Evolutionary conservation across 2,113 vertebrate species (phyloP).

Genomic region (Cacatua alba): DNA sequence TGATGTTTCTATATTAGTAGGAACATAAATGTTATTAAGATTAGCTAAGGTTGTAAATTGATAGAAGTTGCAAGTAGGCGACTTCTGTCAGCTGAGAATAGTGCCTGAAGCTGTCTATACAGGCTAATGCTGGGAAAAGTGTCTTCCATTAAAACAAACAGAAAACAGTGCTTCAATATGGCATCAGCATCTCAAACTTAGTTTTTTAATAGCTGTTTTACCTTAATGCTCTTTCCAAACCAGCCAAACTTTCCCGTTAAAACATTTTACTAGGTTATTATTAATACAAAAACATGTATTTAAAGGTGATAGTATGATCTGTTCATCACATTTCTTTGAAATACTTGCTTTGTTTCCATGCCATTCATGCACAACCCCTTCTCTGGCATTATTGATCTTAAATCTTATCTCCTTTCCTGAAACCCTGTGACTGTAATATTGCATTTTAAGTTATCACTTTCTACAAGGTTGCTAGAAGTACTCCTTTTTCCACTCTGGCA

Average conservation of each 20-base stretch:
- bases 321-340: neutral
- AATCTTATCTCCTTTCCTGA: neutral
- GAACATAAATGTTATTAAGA: slow-evolving; percentile 1
- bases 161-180: neutral
- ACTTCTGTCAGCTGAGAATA: neutral
- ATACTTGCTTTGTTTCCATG: neutral
- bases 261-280: neutral
- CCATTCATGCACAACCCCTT: neutral
- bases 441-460: neutral
- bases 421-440: neutral
- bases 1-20: neutral
- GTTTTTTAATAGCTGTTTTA: neutral
- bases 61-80: neutral
- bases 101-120: neutral
- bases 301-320: neutral
- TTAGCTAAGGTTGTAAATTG: neutral
- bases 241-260: accelerated
- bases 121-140: neutral
- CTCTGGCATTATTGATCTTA: neutral
- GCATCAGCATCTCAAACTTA: neutral
- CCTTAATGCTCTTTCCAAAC: neutral
- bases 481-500: neutral
- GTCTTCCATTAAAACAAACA: neutral
- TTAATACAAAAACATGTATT: neutral
- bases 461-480: neutral